phyloP scores from a whole-genome alignment of 2,113 vertebrate species.

The Raja brachyura region DNA sequence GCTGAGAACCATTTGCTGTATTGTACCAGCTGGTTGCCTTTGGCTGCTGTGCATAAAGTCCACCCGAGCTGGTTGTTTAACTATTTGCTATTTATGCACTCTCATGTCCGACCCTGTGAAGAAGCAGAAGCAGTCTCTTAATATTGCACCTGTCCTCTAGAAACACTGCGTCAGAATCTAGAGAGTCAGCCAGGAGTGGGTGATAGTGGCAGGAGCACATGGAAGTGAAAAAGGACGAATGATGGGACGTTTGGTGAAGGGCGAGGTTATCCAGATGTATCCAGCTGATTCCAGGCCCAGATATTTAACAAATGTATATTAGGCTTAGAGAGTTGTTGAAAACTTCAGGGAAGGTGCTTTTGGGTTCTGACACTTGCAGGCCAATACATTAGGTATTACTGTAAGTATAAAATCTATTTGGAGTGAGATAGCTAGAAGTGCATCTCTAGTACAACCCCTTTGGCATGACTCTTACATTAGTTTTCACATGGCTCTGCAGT shows the following conservation, averaged over 20 bases:
- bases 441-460: background rate
- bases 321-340: background rate
- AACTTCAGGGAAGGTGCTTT: background rate
- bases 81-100: background rate
- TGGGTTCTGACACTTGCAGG: background rate
- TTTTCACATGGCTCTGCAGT: background rate
- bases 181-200: too few relatives aligned
- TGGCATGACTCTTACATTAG: background rate
- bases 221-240: too few relatives aligned
- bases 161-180: background rate
- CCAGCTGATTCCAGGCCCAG: background rate
- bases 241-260: too few relatives aligned
- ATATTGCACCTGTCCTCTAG: background rate
- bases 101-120: background rate
- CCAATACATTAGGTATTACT: too few relatives aligned
- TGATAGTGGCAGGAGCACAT: too few relatives aligned
- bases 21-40: background rate
- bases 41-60: background rate
- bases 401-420: background rate
- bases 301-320: background rate
- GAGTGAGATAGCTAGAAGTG: background rate
- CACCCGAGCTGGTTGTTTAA: background rate
- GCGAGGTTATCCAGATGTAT: too few relatives aligned
- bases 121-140: background rate
- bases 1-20: background rate